Evolutionary conservation across 2,113 vertebrate species (phyloP).

Genomic region (Datnioides undecimradiatus): DNA sequence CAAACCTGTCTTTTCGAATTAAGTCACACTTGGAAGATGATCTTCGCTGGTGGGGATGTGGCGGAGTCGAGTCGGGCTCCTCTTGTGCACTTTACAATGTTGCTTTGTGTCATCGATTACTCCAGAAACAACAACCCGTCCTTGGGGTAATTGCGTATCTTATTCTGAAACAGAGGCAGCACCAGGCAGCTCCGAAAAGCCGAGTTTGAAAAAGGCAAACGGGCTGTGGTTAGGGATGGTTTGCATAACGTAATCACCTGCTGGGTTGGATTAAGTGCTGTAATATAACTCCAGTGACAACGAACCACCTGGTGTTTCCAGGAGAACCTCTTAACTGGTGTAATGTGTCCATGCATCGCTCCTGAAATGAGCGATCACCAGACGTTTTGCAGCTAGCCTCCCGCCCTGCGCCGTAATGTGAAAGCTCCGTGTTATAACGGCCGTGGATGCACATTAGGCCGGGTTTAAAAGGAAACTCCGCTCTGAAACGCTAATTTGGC

Average conservation of each 20-base stretch:
- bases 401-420: slow-evolving; percentile 17
- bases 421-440: neutral
- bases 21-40: neutral
- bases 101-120: neutral
- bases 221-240: too few relatives aligned
- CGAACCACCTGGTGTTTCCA: neutral
- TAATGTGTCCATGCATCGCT: too few relatives aligned
- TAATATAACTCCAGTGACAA: neutral
- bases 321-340: neutral
- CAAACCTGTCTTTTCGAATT: neutral
- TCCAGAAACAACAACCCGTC: neutral
- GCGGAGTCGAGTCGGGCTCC: neutral
- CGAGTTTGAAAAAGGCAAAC: neutral
- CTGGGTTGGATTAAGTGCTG: neutral
- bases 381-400: neutral
- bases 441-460: neutral
- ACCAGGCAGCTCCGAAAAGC: neutral
- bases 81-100: neutral
- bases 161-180: neutral
- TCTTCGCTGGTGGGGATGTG: neutral
- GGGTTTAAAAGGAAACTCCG: neutral
- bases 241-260: neutral
- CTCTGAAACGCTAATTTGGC: neutral
- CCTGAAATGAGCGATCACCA: neutral
- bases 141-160: neutral